These are phyloP conservation scores for Podarcis raffonei DNA, from an alignment of 2,113 vertebrate species.

Conservation along the genomic window DNA sequence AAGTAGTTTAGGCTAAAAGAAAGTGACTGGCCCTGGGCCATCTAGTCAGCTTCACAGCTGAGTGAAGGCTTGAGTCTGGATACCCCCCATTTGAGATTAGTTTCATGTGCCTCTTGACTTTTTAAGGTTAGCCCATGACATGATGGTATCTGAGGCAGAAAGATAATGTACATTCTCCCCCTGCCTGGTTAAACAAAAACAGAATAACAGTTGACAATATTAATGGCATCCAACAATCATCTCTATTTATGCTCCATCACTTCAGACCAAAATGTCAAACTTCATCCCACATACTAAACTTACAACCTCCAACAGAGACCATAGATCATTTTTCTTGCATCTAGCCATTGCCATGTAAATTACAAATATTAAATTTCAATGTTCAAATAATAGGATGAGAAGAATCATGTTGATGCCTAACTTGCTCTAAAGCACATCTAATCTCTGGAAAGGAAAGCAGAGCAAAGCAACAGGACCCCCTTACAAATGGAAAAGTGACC, in stretches of 20 bases:
- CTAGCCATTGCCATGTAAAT: too few species aligned
- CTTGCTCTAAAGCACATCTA: background rate
- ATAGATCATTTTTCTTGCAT: background rate
- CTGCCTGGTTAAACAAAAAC: background rate
- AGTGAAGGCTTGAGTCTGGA: background rate
- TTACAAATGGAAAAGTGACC: background rate
- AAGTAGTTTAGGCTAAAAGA: background rate
- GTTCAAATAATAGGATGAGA: background rate
- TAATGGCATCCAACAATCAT: background rate
- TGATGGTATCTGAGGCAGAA: background rate
- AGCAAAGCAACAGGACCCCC: background rate
- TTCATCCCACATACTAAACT: background rate
- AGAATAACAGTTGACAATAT: background rate
- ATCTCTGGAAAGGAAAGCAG: background rate
- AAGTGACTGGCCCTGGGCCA: background rate
- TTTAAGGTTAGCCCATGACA: background rate
- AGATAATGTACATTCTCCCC: background rate
- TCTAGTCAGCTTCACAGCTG: too few species aligned
- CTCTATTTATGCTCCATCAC: background rate
- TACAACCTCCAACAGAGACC: background rate
- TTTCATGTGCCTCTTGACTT: background rate
- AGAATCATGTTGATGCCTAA: background rate
- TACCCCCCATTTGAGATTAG: background rate
- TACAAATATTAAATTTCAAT: background rate
- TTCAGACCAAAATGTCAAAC: background rate